phyloP scores from a whole-genome alignment of 2,113 vertebrate species.

The Equus quagga region DNA sequence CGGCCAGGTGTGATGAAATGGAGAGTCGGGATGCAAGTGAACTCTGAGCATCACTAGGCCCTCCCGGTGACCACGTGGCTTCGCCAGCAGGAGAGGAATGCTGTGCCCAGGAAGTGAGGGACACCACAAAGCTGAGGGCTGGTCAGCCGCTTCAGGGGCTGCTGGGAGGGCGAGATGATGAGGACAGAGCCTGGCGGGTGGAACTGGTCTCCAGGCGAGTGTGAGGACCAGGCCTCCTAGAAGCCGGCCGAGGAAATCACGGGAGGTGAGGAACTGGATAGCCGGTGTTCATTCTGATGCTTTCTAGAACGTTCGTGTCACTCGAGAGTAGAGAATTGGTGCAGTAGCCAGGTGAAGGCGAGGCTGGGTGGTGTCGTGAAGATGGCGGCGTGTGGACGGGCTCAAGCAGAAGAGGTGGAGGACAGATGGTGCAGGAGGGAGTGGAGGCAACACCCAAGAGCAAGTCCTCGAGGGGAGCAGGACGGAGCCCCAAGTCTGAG shows the following conservation, averaged over 20 bases:
- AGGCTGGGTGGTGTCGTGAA: not conserved
- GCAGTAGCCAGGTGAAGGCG: not conserved
- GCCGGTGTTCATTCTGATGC: accelerated
- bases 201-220: accelerated
- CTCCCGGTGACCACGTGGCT: accelerated
- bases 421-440: not conserved
- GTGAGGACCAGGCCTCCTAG: not conserved
- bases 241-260: accelerated
- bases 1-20: accelerated
- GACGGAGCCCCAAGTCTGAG: not conserved
- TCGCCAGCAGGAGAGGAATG: accelerated
- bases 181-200: accelerated
- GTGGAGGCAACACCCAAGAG: not conserved
- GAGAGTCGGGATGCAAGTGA: accelerated
- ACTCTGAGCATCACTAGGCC: accelerated
- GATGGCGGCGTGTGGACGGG: not conserved
- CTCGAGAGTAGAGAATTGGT: not conserved
- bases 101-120: not conserved
- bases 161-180: accelerated
- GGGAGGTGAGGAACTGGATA: accelerated
- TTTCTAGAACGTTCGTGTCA: not conserved
- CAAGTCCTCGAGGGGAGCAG: accelerated
- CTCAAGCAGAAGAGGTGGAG: not conserved
- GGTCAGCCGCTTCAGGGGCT: not conserved
- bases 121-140: not conserved